Evolutionary conservation across 2,888 invertebrate species (phyloP), one percentile per base, ranked within the genome.

Genomic region (Ditylenchus weischeri): DNA sequence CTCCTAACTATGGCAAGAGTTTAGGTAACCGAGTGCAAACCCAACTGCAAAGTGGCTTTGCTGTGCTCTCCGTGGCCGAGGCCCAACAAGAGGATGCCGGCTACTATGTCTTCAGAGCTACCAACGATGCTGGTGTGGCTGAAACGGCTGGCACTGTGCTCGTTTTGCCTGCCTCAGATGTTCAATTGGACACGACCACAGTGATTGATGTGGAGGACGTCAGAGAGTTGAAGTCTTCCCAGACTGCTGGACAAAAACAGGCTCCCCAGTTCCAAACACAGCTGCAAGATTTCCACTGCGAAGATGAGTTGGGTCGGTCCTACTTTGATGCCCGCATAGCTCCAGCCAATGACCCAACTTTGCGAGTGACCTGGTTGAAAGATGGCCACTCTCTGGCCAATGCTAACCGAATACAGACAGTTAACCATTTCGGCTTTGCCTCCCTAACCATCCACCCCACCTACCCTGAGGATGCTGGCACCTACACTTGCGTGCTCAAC

Each of bases 101-200:
- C 38, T 51, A 65, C 35, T 75, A 77, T 61, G 58, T 60, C 3
- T 58, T 65, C 48, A 91, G 90, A 70, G 93, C 93, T 57, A 89
- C 90, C 79, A 94, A 94, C 86, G 90, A 91, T 83, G 92, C 92
- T 81, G 96, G 98, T 69, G 93, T 94, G 86, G 93, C 94, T 57
- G 91, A 94, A 82, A 93, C 93, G 86, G 69, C 73, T 48, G 79
- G 77, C 10, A 81, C 78, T 48, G 70, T 81, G 1, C 36, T 59
- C 23, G 59, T 59, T 10, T n/a, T 59, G 59, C 59, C 59, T 35
- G 29, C 29, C 15, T 15, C 43, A 38, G 35, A 59, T 36, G 59
- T 59, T 18, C 62, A 29, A n/a, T 35, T 66, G 23, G 13, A 51
- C 19, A 43, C 23, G 13, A 36, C 57, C 48, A 63, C 66, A 36